Percentiles rank a stretch among this genome's conserved stretches.
These are phyloP conservation scores for Rutilus rutilus DNA, from an alignment of 2,113 vertebrate species.

Conservation along the genomic window DNA sequence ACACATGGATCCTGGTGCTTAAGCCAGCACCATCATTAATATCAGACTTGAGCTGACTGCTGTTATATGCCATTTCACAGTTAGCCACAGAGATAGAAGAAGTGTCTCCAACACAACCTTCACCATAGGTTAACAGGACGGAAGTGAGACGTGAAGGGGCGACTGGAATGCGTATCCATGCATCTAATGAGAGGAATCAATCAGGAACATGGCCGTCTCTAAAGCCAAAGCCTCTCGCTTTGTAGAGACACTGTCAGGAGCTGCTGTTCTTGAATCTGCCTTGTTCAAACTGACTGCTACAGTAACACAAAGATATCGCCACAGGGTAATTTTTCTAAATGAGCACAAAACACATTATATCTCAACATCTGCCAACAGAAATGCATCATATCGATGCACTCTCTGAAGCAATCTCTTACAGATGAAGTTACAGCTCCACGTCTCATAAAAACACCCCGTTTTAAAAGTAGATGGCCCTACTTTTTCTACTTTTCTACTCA, in stretches of 20 bases:
- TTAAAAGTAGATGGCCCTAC: conserved; percentile 28
- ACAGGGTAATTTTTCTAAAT: conserved; percentile 13
- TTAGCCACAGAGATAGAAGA: conserved; percentile 29
- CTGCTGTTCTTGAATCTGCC: neutral
- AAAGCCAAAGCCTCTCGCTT: conserved; percentile 9
- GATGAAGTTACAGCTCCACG: neutral
- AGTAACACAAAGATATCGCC: neutral
- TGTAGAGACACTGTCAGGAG: neutral
- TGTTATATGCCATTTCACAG: conserved; percentile 18
- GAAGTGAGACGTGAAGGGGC: conserved; percentile 20
- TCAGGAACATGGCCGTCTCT: conserved; percentile 22
- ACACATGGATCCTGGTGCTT: conserved; percentile 44
- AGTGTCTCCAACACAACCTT: conserved; percentile 25
- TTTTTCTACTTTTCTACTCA: conserved; percentile 32
- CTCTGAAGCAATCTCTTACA: neutral
- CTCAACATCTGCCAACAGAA: neutral
- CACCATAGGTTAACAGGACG: conserved; percentile 35
- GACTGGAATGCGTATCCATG: conserved; percentile 27
- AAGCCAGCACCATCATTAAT: conserved; percentile 42
- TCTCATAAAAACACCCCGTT: neutral
- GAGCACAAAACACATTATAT: conserved; percentile 1
- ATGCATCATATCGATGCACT: neutral
- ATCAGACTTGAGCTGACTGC: conserved; percentile 43
- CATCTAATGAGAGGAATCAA: conserved; percentile 42
- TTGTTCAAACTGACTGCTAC: neutral